Evolutionary conservation across 2,888 invertebrate genomes (phyloP).

Genomic region (Eupithecia pulchellata): DNA sequence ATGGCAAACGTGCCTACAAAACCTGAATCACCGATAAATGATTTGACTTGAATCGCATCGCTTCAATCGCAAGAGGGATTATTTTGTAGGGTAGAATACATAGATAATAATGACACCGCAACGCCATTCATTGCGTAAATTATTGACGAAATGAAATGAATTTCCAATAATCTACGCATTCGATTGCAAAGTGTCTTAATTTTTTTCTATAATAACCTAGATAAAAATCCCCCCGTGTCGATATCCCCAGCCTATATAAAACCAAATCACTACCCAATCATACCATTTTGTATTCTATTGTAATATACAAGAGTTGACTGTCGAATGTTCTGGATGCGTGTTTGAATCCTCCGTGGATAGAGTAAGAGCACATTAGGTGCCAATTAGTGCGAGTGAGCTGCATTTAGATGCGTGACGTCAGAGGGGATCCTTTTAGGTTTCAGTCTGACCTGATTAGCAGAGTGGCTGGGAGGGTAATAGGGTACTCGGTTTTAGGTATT

Average conservation of each 20-base stretch:
- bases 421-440: constrained; percentile 25
- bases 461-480: constrained; percentile 2
- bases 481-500: background rate
- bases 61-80: too few species aligned
- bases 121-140: too few species aligned
- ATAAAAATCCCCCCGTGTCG: background rate
- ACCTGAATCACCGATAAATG: too few species aligned
- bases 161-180: too few species aligned
- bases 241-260: background rate
- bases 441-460: constrained; percentile 29
- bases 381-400: constrained; percentile 26
- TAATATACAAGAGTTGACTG: background rate
- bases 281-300: background rate
- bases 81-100: too few species aligned
- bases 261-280: background rate
- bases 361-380: constrained; percentile 1
- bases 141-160: too few species aligned
- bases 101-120: too few species aligned
- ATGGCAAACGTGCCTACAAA: too few species aligned
- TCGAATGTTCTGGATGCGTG: constrained; percentile 2
- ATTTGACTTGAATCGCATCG: too few species aligned
- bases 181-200: too few species aligned
- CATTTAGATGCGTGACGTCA: constrained; percentile 24
- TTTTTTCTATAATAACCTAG: too few species aligned
- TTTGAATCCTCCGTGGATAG: background rate